Evolutionary conservation across 2,797 vertebrate species (phyloP), one percentile per base, ranked within the genome.

Genomic region (Alauda arvensis): DNA sequence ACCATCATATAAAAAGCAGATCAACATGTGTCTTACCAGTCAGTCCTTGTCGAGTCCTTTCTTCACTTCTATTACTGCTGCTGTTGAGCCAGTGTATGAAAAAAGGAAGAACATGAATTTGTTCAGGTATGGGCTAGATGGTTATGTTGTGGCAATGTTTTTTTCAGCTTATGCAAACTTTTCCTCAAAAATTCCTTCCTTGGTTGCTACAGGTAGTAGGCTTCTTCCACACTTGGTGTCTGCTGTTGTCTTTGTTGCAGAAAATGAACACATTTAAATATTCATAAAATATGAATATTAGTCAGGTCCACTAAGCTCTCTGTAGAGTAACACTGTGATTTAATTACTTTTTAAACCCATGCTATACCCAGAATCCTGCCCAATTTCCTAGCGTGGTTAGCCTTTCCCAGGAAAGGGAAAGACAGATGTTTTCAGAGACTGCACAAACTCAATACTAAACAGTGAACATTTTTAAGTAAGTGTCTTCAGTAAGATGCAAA

Each of bases 401-500:
- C 14, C 6, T 68, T 89, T 76, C 46, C 20, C 34, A 79, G 23
- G 14, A 82, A 83, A 33, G 5, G 8, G 18, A 31, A 78, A 74
- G 13, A 70, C 39, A 40, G 21, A 8, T 87, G 23, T 60, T 93
- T 87, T 83, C 40, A 80, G 39, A 86, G 14, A 25, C 23, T 80
- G 31, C 53, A 18, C 3, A 51, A 57, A 78, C 33, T 61, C 83
- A 43, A 21, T 37, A 78, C 17, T 74, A 67, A 55, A 69, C 29
- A 57, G 52, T 29, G 52, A 45, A 21, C 1, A 9, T 77, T 93
- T 91, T 83, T 77, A 68, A 92, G 89, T 24, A 82, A 89, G 76
- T 87, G 23, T 16, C 42, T 92, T 83, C 68, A 77, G 33, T 70
- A 76, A 78, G 77, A 87, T 61, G n/a, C 60, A 93, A 88, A 69